phyloP scores from a whole-genome alignment of 2,888 invertebrate genomes.

The Apeira syringaria region DNA sequence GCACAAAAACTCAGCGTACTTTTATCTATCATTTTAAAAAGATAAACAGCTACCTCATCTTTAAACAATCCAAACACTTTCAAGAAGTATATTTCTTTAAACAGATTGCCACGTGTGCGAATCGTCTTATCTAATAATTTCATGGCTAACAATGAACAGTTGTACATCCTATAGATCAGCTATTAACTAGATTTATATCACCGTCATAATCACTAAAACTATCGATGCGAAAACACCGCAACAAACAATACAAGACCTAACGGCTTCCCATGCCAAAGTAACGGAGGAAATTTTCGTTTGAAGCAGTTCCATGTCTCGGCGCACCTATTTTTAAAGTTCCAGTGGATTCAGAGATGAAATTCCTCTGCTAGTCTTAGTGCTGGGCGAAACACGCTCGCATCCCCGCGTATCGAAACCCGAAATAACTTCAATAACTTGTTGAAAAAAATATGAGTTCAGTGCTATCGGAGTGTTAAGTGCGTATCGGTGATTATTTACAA shows the following conservation, averaged over 20 bases:
- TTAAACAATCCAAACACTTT: too few relatives aligned
- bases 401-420: constrained; percentile 34
- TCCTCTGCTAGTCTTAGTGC: constrained; percentile 75
- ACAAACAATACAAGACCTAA: constrained; percentile 27
- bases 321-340: constrained; percentile 82
- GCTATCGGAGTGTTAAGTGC: constrained; percentile 58
- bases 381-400: constrained; percentile 51
- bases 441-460: constrained; percentile 52
- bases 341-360: constrained; percentile 76
- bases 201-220: constrained; percentile 12
- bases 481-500: constrained; percentile 41
- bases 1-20: too few relatives aligned
- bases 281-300: constrained; percentile 41
- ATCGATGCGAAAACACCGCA: constrained; percentile 8
- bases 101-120: too few relatives aligned
- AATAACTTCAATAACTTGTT: constrained; percentile 28
- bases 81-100: too few relatives aligned
- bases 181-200: constrained; percentile 19
- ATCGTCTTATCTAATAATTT: too few relatives aligned
- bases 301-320: constrained; percentile 44
- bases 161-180: constrained; percentile 21
- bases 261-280: constrained; percentile 26
- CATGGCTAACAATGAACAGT: constrained; percentile 15
- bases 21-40: too few relatives aligned
- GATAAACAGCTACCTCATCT: too few relatives aligned